A percentile compares a stretch with the other conserved stretches of the same genome.
phyloP scores from a whole-genome alignment of 2,113 vertebrate species.

The Halichoerus grypus region DNA sequence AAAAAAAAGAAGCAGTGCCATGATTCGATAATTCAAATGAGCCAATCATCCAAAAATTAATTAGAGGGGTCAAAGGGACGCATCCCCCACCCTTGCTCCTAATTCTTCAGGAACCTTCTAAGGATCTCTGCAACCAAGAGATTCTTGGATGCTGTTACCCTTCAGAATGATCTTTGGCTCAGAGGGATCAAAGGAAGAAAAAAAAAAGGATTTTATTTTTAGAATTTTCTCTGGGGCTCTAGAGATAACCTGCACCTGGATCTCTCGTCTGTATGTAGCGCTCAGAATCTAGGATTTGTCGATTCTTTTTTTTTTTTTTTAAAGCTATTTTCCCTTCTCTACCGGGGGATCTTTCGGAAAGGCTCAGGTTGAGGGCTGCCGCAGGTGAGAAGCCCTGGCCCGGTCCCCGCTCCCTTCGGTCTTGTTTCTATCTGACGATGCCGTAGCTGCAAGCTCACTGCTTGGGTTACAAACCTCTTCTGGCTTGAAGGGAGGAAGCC shows the following conservation, averaged over 20 bases:
- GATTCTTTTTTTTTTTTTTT: constrained; percentile 53
- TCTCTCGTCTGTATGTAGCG: constrained; percentile 40
- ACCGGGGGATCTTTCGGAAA: constrained; percentile 58
- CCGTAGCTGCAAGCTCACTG: background rate
- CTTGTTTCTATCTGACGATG: background rate
- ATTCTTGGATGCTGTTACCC: constrained; percentile 50
- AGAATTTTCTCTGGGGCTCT: constrained; percentile 48
- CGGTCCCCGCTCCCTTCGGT: constrained; percentile 24
- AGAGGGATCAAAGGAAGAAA: constrained; percentile 44
- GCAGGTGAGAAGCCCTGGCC: constrained; percentile 9
- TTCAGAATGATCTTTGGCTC: constrained; percentile 54
- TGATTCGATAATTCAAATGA: constrained; percentile 34
- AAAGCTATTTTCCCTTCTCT: constrained; percentile 51
- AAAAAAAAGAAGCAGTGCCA: background rate
- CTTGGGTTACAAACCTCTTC: background rate
- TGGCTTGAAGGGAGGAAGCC: background rate
- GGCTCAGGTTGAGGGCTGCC: background rate
- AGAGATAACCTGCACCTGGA: constrained; percentile 38
- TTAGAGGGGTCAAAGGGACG: background rate
- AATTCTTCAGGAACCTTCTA: constrained; percentile 62
- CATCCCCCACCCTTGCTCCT: background rate
- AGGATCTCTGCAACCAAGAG: constrained; percentile 47
- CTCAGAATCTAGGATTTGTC: constrained; percentile 42
- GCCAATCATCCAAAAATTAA: constrained; percentile 31
- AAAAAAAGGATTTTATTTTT: constrained; percentile 49